Base-by-base conservation (phyloP, 2,888 invertebrate genomes). In the Diplazon laetatorius region DNA sequence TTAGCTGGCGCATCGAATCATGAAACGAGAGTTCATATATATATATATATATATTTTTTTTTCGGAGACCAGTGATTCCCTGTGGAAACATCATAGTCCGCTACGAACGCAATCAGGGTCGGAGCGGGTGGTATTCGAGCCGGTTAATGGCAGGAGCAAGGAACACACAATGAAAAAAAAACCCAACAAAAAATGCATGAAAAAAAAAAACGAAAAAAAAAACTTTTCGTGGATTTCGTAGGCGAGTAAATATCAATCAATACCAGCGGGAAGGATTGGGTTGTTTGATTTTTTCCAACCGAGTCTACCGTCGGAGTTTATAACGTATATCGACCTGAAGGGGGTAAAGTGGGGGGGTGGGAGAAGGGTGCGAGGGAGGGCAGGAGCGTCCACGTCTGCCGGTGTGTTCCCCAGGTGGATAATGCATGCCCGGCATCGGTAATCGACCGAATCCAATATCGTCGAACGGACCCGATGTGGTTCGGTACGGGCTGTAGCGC, bases 401-500 rank as follows among this genome's bases (percentile, higher is more conserved):
- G 52, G 57, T 77, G 37, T 68, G 14, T 42, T 50, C 78, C 66
- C 80, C 78, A 81, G 85, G 84, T 86, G 83, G 85, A 87, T 88
- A 87, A 87, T 87, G 83, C 85, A 87, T 84, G 82, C 83, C 80
- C 60, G 65, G 83, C 83, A 86, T 88, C 84, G 85, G 87, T 87
- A 88, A 87, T 87, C 87, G 85, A 83, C 82, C 82, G 82, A 85
- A 87, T 84, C 86, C 86, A 87, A 88, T 86, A 88, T 87, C 81
- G 86, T 83, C 80, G 83, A 84, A 82, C 77, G 83, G 77, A 82
- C 83, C 83, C 81, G 81, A 82, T 82, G 82, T 1, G 30, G 0
- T 4, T 1, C 82, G 81, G 78, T 82, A 57, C 81, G 75, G 80
- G 75, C 73, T 30, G n/a, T 0, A 44, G 18, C 48, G 30, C 14